Evolutionary conservation across 2,797 vertebrate genomes (phyloP).

Genomic region (Argyrosomus regius): DNA sequence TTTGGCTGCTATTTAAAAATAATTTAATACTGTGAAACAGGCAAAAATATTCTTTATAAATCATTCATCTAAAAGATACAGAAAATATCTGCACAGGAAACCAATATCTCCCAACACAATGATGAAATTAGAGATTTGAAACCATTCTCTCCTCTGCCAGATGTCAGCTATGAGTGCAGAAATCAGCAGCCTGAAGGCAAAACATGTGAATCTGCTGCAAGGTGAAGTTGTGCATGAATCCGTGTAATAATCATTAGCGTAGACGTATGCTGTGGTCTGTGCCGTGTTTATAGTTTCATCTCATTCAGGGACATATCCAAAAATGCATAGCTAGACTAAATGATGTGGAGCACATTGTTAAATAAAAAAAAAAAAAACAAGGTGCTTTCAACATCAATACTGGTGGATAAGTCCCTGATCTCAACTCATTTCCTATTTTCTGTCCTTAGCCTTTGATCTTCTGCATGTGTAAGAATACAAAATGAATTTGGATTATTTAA

Average conservation of each 20-base stretch:
- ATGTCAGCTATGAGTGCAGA: conserved; percentile 71
- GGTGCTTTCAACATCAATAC: not conserved
- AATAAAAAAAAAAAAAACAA: not conserved
- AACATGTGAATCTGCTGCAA: conserved; percentile 74
- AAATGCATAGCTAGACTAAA: not conserved
- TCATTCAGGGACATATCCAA: conserved; percentile 37
- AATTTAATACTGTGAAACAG: not conserved
- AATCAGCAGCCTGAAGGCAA: conserved; percentile 67
- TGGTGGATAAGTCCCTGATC: conserved; percentile 24
- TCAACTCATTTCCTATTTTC: not conserved
- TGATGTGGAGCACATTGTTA: not conserved
- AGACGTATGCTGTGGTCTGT: conserved; percentile 44
- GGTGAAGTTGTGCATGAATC: conserved; percentile 71
- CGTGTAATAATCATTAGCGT: conserved; percentile 36
- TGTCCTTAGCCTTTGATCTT: conserved; percentile 1
- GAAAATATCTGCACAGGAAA: not conserved
- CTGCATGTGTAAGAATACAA: not conserved
- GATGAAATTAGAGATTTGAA: conserved; percentile 33
- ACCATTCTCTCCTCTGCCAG: conserved; percentile 70
- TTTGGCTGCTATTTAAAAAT: not conserved
- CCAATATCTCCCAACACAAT: not conserved
- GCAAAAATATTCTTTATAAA: not conserved
- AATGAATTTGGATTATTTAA: not conserved
- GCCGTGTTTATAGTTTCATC: conserved; percentile 14
- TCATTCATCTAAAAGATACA: not conserved